A percentile compares a stretch with the other conserved stretches of the same genome.
Conservation (phyloP, 2,797 vertebrate species). For the Halcyon badia region DNA sequence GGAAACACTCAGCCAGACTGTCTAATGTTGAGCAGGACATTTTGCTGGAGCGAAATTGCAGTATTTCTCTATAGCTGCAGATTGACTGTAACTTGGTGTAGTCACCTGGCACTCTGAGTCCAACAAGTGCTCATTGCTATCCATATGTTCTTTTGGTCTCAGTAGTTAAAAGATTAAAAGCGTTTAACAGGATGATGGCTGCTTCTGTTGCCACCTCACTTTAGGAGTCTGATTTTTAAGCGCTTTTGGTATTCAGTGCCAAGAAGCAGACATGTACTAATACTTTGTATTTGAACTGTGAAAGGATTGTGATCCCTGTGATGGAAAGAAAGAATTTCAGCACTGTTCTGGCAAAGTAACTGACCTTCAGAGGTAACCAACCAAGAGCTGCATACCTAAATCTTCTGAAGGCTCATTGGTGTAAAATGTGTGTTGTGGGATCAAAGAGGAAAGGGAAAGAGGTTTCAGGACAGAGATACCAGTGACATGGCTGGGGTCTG, state of each 20-base stretch:
- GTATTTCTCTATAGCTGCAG: constrained; percentile 28
- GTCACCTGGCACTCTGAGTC: not conserved
- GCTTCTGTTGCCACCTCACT: not conserved
- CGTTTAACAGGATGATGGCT: not conserved
- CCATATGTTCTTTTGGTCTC: not conserved
- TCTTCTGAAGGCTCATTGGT: not conserved
- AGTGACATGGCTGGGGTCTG: not conserved
- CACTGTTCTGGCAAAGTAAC: not conserved
- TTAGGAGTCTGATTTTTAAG: not conserved
- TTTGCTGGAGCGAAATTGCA: constrained; percentile 8
- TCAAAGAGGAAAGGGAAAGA: not conserved
- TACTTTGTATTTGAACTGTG: not conserved
- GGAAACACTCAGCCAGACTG: not conserved
- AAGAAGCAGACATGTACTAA: not conserved
- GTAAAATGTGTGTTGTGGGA: not conserved
- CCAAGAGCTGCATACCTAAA: not conserved
- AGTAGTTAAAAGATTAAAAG: not conserved
- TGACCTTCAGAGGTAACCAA: not conserved
- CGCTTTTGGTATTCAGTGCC: not conserved
- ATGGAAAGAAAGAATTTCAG: not conserved
- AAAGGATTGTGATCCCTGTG: not conserved
- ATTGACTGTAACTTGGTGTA: not conserved
- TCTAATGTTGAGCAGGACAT: not conserved
- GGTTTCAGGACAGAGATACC: not conserved
- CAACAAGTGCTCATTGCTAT: not conserved